phyloP scores from a whole-genome alignment of 2,797 vertebrate species.

The Esox lucius region DNA sequence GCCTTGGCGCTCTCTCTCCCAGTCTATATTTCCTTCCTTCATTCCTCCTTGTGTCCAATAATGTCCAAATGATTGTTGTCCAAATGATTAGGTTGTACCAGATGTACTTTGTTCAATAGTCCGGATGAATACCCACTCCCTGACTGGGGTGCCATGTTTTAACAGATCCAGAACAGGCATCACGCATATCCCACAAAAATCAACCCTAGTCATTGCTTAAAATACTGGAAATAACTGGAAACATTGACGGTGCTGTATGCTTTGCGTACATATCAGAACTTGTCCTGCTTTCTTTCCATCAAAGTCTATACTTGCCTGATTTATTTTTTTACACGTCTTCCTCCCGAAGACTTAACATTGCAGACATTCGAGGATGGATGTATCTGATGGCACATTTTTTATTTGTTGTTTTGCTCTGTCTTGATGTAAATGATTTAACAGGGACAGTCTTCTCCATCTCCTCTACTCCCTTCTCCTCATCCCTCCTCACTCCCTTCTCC shows the following conservation, averaged over 20 bases:
- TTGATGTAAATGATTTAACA: conserved; percentile 57
- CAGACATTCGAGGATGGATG: neutral
- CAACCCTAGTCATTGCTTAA: neutral
- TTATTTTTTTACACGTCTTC: neutral
- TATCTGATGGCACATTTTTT: conserved; percentile 39
- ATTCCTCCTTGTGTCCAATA: conserved; percentile 40
- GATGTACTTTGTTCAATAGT: conserved; percentile 48
- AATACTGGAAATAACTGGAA: neutral
- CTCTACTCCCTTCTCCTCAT: conserved; percentile 54
- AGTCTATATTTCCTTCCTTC: neutral
- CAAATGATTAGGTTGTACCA: conserved; percentile 19
- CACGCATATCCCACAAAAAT: neutral
- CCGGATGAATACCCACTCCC: conserved; percentile 38
- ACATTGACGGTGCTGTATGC: neutral
- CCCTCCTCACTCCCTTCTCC: neutral
- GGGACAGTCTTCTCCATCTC: conserved; percentile 50
- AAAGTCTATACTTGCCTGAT: neutral
- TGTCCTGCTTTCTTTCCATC: neutral
- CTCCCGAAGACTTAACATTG: neutral
- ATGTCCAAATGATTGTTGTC: conserved; percentile 9
- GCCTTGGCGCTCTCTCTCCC: neutral
- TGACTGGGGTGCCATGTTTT: conserved; percentile 21
- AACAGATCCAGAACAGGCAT: conserved; percentile 52
- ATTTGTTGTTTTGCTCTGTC: conserved; percentile 43
- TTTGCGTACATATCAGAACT: neutral